Percentiles rank a stretch among this genome's conserved stretches.
phyloP scores from a whole-genome alignment of 35 echinoderm and acorn worm genomes.

The Ptychodera flava region DNA sequence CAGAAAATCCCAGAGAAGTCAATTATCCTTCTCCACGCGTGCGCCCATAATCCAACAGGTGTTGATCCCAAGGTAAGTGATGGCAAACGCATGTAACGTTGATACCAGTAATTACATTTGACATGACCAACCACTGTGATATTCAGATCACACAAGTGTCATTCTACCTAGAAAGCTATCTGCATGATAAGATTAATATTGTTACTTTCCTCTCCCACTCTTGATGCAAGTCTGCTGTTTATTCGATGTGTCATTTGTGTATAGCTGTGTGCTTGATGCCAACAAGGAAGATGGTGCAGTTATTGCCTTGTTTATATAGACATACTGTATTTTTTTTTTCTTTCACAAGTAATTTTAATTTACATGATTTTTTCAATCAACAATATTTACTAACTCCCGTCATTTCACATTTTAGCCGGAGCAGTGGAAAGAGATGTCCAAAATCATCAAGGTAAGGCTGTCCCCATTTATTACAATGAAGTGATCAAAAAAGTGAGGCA shows the following conservation, averaged over 20 bases:
- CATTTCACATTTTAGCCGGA: constrained; percentile 46
- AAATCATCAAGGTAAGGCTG: constrained; percentile 72
- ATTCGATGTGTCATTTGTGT: too few relatives aligned
- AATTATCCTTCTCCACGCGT: constrained; percentile 91
- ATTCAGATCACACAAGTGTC: too few relatives aligned
- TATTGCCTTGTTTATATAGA: background rate
- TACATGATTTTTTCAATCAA: background rate
- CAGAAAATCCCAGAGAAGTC: constrained; percentile 91
- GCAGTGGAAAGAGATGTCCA: constrained; percentile 76
- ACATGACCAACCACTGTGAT: too few relatives aligned
- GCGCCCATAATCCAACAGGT: constrained; percentile 97
- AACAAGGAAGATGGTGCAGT: background rate
- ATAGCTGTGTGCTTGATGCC: too few relatives aligned
- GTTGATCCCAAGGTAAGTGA: constrained; percentile 81
- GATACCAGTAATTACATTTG: too few relatives aligned
- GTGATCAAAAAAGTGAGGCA: background rate
- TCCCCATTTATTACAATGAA: background rate
- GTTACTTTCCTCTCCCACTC: too few relatives aligned
- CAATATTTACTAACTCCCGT: background rate
- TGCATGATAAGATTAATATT: too few relatives aligned
- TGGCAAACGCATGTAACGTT: too few relatives aligned
- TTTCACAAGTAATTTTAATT: background rate
- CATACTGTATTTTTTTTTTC: background rate
- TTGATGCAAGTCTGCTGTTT: too few relatives aligned
- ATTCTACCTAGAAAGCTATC: too few relatives aligned